Percentiles rank a stretch among this genome's conserved stretches.
These are phyloP conservation scores for Camptogramma bilineatum DNA, from an alignment of 2,888 invertebrate genomes.

Conservation along the genomic window DNA sequence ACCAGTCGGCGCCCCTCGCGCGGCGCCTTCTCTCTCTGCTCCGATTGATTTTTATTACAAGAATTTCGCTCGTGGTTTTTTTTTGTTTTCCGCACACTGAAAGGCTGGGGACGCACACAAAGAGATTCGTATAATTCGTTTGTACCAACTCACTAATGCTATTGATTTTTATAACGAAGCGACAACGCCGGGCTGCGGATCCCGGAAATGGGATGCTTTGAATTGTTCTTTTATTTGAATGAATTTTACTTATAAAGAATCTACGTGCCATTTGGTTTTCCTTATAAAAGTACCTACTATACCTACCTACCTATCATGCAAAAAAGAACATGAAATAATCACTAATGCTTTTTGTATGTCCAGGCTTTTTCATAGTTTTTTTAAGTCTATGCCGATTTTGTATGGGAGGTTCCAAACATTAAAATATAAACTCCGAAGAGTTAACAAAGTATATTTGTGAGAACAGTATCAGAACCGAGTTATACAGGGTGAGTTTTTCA, in stretches of 20 bases:
- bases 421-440: no score
- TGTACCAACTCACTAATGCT: constrained; percentile 84
- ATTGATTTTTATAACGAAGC: constrained; percentile 85
- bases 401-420: no score
- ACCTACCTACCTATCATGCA: no score
- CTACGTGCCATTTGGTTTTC: no score
- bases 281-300: no score
- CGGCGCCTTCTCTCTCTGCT: constrained; percentile 83
- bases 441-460: no score
- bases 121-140: constrained; percentile 82
- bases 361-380: no score
- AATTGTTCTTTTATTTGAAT: constrained; percentile 6
- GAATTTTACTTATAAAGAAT: neutral
- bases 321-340: no score
- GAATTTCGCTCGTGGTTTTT: constrained; percentile 82
- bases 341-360: no score
- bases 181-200: constrained; percentile 53
- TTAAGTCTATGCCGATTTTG: no score
- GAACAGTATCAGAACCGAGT: no score
- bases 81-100: constrained; percentile 80
- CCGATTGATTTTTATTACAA: constrained; percentile 87
- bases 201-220: constrained; percentile 48
- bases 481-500: no score
- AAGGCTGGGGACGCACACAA: constrained; percentile 76
- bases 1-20: constrained; percentile 77